Evolutionary conservation across 2,888 invertebrate genomes (phyloP).

Genomic region (Cynaeus angustus): DNA sequence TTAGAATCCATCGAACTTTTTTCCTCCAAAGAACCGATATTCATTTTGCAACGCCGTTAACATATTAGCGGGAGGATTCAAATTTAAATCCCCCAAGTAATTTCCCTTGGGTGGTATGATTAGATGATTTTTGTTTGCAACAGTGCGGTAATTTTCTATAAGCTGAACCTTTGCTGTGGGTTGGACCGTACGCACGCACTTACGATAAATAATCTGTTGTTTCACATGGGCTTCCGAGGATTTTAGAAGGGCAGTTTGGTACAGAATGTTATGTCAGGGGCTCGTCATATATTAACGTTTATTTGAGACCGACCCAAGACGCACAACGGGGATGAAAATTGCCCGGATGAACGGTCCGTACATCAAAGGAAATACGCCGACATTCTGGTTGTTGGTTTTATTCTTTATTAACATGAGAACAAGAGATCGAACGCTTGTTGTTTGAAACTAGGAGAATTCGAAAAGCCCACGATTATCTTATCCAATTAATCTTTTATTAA

Average conservation of each 20-base stretch:
- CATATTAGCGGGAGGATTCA: conserved; percentile 57
- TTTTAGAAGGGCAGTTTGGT: conserved; percentile 57
- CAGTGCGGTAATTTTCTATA: conserved; percentile 59
- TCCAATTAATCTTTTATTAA: too few relatives aligned
- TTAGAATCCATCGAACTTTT: conserved; percentile 53
- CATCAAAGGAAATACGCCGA: conserved; percentile 38
- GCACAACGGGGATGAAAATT: conserved; percentile 23
- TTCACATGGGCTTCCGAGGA: conserved; percentile 59
- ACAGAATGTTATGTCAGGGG: conserved; percentile 51
- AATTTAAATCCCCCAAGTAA: conserved; percentile 64
- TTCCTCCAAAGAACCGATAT: conserved; percentile 40
- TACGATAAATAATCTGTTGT: conserved; percentile 63
- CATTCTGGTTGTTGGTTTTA: conserved; percentile 5
- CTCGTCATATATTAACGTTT: conserved; percentile 54
- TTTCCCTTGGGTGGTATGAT: conserved; percentile 61
- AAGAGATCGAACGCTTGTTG: too few relatives aligned
- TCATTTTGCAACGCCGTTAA: conserved; percentile 56
- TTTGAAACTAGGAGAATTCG: too few relatives aligned
- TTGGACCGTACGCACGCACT: conserved; percentile 57
- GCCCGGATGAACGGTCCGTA: conserved; percentile 31
- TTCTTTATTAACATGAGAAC: neutral
- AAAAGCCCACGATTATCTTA: too few relatives aligned
- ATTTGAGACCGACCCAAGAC: conserved; percentile 23
- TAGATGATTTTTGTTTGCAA: conserved; percentile 61
- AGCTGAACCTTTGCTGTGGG: conserved; percentile 50